Percentiles rank a stretch among this genome's conserved stretches.
Conservation (phyloP, 1,140 invertebrate species). For the Diprion similis region DNA sequence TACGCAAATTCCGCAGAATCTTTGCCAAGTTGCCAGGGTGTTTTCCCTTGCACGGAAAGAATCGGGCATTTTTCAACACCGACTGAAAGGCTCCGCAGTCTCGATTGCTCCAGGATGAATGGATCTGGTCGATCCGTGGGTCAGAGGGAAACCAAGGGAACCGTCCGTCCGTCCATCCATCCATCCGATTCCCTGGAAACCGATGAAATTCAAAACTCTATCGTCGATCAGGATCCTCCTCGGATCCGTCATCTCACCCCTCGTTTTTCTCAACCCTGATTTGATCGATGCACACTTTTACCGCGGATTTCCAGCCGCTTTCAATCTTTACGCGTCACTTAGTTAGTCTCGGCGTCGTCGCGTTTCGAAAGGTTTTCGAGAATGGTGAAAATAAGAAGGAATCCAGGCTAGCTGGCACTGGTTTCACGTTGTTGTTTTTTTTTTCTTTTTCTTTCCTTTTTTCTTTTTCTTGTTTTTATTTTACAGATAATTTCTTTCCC, state of each 20-base stretch:
- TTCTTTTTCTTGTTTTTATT: too few species aligned
- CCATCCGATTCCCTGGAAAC: neutral
- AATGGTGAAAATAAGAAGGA: too few species aligned
- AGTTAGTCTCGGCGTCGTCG: too few species aligned
- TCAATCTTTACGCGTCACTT: too few species aligned
- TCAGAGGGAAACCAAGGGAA: too few species aligned
- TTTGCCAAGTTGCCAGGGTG: neutral
- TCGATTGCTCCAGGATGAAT: neutral
- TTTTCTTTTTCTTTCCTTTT: too few species aligned
- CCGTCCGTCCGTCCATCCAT: neutral
- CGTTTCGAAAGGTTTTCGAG: too few species aligned
- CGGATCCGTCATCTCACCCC: neutral
- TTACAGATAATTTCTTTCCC: too few species aligned
- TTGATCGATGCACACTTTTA: neutral
- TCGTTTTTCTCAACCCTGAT: neutral
- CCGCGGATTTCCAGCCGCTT: neutral
- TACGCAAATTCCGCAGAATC: too few species aligned
- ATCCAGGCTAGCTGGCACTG: too few species aligned
- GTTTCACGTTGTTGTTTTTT: too few species aligned
- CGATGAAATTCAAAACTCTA: neutral
- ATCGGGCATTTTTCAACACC: neutral
- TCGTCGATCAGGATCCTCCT: neutral
- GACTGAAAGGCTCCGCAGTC: too few species aligned
- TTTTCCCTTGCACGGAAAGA: neutral
- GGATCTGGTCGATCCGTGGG: neutral